Conservation (phyloP, 2,113 vertebrate species). For the Eurypyga helias region DNA sequence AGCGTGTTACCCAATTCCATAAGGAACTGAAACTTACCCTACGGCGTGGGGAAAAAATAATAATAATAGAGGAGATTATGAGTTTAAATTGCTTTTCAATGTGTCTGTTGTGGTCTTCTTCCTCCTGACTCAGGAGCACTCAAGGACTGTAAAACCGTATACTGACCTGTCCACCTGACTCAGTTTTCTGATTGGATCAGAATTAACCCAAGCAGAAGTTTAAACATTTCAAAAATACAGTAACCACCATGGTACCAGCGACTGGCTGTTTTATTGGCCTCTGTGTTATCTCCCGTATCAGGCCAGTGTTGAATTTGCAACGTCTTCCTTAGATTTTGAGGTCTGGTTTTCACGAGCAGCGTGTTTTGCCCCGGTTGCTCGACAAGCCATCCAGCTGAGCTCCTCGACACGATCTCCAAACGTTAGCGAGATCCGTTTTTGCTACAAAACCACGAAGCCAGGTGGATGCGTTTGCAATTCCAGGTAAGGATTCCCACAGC, state of each 20-base stretch:
- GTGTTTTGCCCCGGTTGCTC: not conserved
- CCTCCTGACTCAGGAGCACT: not conserved
- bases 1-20: not conserved
- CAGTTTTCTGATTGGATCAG: not conserved
- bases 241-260: accelerated
- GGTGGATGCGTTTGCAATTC: not conserved
- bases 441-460: not conserved
- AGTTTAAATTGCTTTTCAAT: not conserved
- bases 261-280: not conserved
- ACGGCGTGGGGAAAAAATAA: not conserved
- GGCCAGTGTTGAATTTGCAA: not conserved
- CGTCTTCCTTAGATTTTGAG: not conserved
- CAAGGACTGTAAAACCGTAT: not conserved
- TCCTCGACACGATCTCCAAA: not conserved
- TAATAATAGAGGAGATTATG: not conserved
- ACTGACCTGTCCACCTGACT: not conserved
- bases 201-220: not conserved
- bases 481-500: not conserved
- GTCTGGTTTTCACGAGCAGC: not conserved
- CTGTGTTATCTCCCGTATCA: not conserved
- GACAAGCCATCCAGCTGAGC: not conserved
- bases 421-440: not conserved
- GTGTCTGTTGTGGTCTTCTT: not conserved
- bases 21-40: not conserved
- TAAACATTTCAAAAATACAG: not conserved